These are phyloP conservation scores for Erythrolamprus reginae DNA, from an alignment of 2,113 vertebrate species.

Conservation along the genomic window DNA sequence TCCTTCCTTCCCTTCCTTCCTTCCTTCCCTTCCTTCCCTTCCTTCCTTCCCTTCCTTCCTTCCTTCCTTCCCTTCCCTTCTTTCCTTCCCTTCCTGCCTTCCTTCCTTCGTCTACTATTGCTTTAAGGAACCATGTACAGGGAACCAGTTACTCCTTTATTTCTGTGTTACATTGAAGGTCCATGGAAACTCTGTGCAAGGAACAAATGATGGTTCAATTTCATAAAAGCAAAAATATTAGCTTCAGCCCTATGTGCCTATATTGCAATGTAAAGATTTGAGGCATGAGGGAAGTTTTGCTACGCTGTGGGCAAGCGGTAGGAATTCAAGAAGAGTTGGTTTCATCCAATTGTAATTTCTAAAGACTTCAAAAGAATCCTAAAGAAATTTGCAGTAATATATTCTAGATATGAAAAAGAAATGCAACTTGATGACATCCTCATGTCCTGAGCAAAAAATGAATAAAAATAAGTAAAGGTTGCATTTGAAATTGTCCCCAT, in stretches of 20 bases:
- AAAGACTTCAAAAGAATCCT: background rate
- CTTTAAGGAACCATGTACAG: background rate
- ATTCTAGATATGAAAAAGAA: background rate
- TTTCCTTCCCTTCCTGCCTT: no score
- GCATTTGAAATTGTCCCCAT: background rate
- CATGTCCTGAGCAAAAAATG: background rate
- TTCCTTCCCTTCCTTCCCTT: background rate
- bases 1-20: background rate
- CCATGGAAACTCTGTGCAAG: background rate
- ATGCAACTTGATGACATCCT: background rate
- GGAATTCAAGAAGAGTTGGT: background rate
- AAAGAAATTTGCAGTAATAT: background rate
- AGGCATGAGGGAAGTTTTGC: background rate
- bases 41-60: background rate
- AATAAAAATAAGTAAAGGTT: background rate
- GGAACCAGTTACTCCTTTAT: background rate
- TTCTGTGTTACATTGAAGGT: background rate
- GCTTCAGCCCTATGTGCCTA: background rate
- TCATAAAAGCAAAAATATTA: background rate
- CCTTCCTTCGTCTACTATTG: background rate
- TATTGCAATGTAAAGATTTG: background rate
- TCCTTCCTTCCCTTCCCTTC: background rate
- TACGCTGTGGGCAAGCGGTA: background rate
- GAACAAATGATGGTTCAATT: background rate
- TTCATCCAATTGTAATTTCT: background rate